These are phyloP conservation scores for Pyrocephalus nanus DNA, from an alignment of 2,797 vertebrate genomes.

Conservation along the genomic window DNA sequence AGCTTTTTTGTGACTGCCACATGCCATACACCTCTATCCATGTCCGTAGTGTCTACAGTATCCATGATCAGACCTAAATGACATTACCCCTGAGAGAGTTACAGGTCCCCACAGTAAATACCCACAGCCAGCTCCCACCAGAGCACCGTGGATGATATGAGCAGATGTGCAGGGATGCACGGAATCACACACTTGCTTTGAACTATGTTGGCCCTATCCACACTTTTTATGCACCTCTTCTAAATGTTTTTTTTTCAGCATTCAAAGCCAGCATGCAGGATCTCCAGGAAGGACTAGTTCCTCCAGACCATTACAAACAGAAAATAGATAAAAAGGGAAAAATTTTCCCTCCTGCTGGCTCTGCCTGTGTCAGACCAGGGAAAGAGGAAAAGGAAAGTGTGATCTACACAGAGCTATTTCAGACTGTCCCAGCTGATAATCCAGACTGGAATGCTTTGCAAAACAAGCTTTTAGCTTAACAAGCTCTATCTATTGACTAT, in stretches of 20 bases:
- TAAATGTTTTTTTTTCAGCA: neutral
- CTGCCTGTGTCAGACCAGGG: neutral
- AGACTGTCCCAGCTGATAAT: neutral
- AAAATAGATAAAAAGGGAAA: neutral
- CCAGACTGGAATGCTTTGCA: neutral
- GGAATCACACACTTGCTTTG: neutral
- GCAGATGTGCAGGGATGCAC: neutral
- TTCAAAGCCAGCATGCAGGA: neutral
- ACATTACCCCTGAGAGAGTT: too few relatives aligned
- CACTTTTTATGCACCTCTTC: neutral
- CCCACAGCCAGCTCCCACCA: neutral
- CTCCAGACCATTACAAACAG: neutral
- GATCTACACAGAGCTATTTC: neutral
- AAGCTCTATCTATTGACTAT: neutral
- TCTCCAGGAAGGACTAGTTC: neutral
- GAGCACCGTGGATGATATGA: neutral
- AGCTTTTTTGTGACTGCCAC: neutral
- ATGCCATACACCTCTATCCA: neutral
- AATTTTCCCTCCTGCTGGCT: neutral
- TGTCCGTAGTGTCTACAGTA: neutral
- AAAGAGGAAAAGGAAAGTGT: neutral
- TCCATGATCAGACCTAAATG: neutral
- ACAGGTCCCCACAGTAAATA: accelerated
- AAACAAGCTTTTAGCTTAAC: neutral
- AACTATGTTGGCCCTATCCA: accelerated